phyloP scores from a whole-genome alignment of 2,797 vertebrate species.

The Danionella dracula region DNA sequence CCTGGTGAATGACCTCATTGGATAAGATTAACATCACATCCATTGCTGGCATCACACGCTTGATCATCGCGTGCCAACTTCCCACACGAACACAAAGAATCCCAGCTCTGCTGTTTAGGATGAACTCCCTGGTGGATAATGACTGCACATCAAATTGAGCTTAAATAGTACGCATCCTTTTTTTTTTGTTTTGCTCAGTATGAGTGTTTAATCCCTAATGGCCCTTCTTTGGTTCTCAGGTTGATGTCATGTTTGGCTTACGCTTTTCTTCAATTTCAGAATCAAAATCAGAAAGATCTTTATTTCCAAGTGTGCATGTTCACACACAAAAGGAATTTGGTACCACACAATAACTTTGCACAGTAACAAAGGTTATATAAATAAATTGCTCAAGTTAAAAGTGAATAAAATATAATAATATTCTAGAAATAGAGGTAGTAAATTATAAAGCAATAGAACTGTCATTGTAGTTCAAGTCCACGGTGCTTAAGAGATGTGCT shows the following conservation, averaged over 20 bases:
- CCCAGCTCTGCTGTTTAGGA: constrained; percentile 51
- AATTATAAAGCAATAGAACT: too few species aligned
- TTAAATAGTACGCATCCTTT: constrained; percentile 17
- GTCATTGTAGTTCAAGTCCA: too few species aligned
- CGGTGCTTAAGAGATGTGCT: too few species aligned
- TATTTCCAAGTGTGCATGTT: too few species aligned
- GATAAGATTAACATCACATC: constrained; percentile 41
- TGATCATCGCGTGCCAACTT: constrained; percentile 51
- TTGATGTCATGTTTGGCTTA: constrained; percentile 34
- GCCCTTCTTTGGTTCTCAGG: constrained; percentile 8
- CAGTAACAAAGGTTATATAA: too few species aligned
- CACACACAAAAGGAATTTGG: too few species aligned
- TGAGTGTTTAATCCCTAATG: constrained; percentile 12
- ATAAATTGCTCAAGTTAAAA: too few species aligned
- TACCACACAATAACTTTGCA: too few species aligned
- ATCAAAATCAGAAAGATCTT: too few species aligned
- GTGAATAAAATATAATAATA: too few species aligned
- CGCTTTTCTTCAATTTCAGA: constrained; percentile 11
- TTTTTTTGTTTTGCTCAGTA: constrained; percentile 14
- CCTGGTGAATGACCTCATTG: constrained; percentile 57
- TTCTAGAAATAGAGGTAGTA: too few species aligned
- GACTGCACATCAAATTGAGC: constrained; percentile 11
- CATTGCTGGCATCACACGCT: constrained; percentile 51
- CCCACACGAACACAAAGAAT: constrained; percentile 59
- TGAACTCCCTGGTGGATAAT: constrained; percentile 29